These are phyloP conservation scores for Scarus forsteni DNA, from an alignment of 2,797 vertebrate species.

Conservation along the genomic window DNA sequence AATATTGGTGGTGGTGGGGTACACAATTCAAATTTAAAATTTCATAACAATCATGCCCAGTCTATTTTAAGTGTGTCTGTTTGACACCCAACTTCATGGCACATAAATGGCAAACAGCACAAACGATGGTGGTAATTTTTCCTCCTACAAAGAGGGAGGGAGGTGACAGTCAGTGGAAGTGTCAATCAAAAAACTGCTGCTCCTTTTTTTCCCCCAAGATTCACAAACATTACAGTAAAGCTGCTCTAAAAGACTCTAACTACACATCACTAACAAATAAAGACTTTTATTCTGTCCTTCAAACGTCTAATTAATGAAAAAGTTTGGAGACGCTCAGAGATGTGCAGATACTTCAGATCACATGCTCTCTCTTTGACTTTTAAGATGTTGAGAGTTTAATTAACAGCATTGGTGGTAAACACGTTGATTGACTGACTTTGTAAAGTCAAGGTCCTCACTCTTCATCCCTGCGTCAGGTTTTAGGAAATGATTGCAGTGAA, in stretches of 20 bases:
- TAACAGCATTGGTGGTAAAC: background rate
- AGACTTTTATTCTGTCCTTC: background rate
- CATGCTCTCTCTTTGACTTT: slow-evolving; percentile 8
- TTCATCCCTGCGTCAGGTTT: background rate
- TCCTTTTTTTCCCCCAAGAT: no score
- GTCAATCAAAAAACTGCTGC: no score
- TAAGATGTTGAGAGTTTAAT: slow-evolving; percentile 12
- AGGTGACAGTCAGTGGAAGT: no score
- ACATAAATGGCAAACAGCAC: no score
- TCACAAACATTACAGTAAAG: background rate
- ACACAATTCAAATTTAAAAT: no score
- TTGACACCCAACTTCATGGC: no score
- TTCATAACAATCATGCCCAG: no score
- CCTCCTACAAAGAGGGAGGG: no score
- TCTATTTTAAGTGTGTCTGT: no score
- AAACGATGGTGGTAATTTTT: no score
- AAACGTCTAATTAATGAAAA: background rate
- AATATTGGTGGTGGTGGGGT: no score
- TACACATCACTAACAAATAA: background rate
- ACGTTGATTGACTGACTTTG: slow-evolving; percentile 24
- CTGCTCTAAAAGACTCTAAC: background rate
- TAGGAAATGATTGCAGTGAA: background rate
- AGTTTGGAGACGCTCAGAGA: background rate
- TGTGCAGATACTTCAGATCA: background rate
- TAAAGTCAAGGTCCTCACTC: slow-evolving; percentile 42